Evolutionary conservation across 2,888 invertebrate species (phyloP).

Genomic region (Melanargia galathea): DNA sequence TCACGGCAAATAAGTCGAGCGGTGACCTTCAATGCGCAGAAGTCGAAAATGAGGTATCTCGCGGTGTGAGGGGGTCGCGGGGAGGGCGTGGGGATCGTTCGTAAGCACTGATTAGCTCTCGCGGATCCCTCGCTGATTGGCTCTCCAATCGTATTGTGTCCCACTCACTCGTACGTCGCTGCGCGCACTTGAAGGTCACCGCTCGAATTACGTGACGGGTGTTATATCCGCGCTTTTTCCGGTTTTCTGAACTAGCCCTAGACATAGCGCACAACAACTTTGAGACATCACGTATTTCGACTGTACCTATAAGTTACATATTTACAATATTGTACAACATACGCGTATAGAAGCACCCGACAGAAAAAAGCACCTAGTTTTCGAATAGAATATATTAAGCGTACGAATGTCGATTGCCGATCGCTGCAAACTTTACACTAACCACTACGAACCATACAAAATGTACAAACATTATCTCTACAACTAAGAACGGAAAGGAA

Average conservation of each 20-base stretch:
- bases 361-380: constrained; percentile 81
- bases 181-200: too few relatives aligned
- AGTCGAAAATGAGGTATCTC: too few relatives aligned
- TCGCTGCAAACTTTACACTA: constrained; percentile 53
- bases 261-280: constrained; percentile 24
- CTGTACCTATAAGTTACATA: constrained; percentile 69
- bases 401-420: constrained; percentile 65
- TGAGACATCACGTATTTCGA: constrained; percentile 38
- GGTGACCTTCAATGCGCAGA: too few relatives aligned
- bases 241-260: background rate
- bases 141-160: too few relatives aligned
- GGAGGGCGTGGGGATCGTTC: too few relatives aligned
- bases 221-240: background rate
- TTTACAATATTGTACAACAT: constrained; percentile 77
- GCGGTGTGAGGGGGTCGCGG: too few relatives aligned
- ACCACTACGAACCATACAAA: constrained; percentile 43
- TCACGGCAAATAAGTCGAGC: too few relatives aligned
- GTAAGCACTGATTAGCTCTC: too few relatives aligned
- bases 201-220: too few relatives aligned
- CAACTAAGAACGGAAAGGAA: constrained; percentile 51
- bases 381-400: constrained; percentile 77
- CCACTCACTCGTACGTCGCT: too few relatives aligned
- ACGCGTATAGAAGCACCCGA: constrained; percentile 80
- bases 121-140: too few relatives aligned
- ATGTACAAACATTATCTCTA: constrained; percentile 42